Percentiles rank a stretch among this genome's conserved stretches.
Conservation (phyloP, 1,140 invertebrate genomes). For the Tenebrio molitor region DNA sequence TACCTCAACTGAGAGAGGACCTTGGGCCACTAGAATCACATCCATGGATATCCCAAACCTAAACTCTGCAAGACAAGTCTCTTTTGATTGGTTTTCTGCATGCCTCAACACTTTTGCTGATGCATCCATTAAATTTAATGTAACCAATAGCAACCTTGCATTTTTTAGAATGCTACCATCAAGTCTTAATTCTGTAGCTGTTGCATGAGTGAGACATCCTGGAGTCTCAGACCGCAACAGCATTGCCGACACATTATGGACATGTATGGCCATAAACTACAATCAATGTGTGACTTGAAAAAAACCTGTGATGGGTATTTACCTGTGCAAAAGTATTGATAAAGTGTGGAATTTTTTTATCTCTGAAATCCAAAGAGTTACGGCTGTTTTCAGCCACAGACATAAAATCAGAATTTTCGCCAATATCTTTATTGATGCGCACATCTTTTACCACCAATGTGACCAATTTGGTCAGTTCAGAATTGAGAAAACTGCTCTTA, state of each 20-base stretch:
- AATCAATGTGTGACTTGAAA: constrained; percentile 46
- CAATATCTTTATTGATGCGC: constrained; percentile 85
- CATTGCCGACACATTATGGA: constrained; percentile 85
- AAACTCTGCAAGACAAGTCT: constrained; percentile 77
- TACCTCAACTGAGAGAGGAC: constrained; percentile 84
- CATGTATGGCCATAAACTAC: constrained; percentile 88
- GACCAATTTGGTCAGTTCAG: constrained; percentile 88
- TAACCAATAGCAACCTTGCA: constrained; percentile 81
- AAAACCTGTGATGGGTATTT: constrained; percentile 50
- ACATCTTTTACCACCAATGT: constrained; percentile 88
- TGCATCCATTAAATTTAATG: constrained; percentile 74
- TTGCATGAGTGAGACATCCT: constrained; percentile 82
- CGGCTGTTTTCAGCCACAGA: constrained; percentile 61
- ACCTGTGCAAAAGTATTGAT: constrained; percentile 88
- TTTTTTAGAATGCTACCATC: constrained; percentile 83
- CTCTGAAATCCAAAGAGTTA: constrained; percentile 76
- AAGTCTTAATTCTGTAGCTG: constrained; percentile 81
- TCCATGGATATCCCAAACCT: constrained; percentile 81
- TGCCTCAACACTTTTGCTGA: constrained; percentile 69
- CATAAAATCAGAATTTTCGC: constrained; percentile 65
- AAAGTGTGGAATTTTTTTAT: constrained; percentile 81
- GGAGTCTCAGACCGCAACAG: constrained; percentile 74
- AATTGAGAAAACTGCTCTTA: constrained; percentile 91
- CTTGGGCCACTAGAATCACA: constrained; percentile 80
- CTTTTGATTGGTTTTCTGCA: constrained; percentile 62